Evolutionary conservation across 2,113 vertebrate genomes (phyloP).

Genomic region (Clarias batrachus): DNA sequence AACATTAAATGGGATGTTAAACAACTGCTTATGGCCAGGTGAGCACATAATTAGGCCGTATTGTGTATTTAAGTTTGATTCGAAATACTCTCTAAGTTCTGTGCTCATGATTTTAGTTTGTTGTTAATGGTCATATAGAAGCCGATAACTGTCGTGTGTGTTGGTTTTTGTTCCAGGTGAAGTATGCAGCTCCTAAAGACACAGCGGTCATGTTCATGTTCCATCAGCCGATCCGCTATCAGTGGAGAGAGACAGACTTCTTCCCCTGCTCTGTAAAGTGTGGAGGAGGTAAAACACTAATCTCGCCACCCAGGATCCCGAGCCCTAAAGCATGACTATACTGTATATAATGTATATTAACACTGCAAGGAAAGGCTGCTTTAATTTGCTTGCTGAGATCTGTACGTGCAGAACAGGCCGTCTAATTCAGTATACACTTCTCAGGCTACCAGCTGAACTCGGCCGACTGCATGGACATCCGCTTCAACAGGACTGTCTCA

Average conservation of each 20-base stretch:
- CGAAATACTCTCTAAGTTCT: not conserved
- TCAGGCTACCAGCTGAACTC: constrained; percentile 94
- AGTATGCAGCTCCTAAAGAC: constrained; percentile 79
- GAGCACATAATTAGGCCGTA: not conserved
- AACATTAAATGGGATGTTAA: not conserved
- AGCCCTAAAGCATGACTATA: too few species aligned
- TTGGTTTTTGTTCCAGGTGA: constrained; percentile 75
- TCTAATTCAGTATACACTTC: not conserved
- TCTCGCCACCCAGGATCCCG: too few species aligned
- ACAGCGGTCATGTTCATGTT: constrained; percentile 90
- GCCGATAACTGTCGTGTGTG: not conserved
- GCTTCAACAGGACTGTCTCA: constrained; percentile 79
- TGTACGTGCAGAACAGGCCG: not conserved
- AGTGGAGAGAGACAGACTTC: constrained; percentile 96
- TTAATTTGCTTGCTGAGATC: not conserved
- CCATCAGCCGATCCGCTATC: constrained; percentile 93
- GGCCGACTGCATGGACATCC: constrained; percentile 86
- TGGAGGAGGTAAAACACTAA: constrained; percentile 82
- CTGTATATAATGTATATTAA: not conserved
- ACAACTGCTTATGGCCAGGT: not conserved
- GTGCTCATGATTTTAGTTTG: not conserved
- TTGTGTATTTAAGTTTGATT: not conserved
- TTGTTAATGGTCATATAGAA: not conserved
- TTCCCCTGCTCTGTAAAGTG: constrained; percentile 96
- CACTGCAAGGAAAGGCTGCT: not conserved